A percentile compares a stretch with the other conserved stretches of the same genome.
Conservation (phyloP, 2,888 invertebrate species). For the Biston betularia region DNA sequence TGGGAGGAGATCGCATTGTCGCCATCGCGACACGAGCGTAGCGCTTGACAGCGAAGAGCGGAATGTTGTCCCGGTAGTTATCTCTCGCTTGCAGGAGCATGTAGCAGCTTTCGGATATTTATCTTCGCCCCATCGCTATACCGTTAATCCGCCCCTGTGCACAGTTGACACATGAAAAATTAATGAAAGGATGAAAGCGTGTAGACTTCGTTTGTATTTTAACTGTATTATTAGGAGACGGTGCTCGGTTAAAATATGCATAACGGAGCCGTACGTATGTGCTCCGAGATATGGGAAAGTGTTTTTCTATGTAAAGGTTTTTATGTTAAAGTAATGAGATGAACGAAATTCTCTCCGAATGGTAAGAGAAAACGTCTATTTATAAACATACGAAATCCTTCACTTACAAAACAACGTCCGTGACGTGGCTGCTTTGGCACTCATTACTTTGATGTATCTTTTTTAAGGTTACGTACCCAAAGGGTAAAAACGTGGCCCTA, state of each 20-base stretch:
- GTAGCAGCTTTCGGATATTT: too few species aligned
- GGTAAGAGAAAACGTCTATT: background rate
- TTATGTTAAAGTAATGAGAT: background rate
- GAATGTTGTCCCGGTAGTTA: too few species aligned
- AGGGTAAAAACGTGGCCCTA: too few species aligned
- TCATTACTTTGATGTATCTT: too few species aligned
- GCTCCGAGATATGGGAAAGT: constrained; percentile 3
- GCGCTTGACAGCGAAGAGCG: too few species aligned
- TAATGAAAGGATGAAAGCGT: constrained; percentile 39
- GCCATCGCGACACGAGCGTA: too few species aligned
- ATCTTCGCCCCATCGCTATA: background rate
- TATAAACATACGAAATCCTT: background rate
- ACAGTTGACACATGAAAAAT: constrained; percentile 43
- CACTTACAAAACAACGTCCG: too few species aligned
- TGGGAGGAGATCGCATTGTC: too few species aligned
- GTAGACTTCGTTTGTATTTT: constrained; percentile 34
- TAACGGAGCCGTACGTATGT: constrained; percentile 6
- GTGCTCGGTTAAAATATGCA: constrained; percentile 29
- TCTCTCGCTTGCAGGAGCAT: too few species aligned
- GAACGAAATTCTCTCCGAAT: too few species aligned
- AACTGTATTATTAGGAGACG: constrained; percentile 38
- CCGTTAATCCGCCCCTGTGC: constrained; percentile 17
- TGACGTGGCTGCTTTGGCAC: too few species aligned
- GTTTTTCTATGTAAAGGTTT: background rate
- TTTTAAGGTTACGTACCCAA: too few species aligned